Conservation (phyloP, 1,140 invertebrate species). For the Cheumatopsyche charites region DNA sequence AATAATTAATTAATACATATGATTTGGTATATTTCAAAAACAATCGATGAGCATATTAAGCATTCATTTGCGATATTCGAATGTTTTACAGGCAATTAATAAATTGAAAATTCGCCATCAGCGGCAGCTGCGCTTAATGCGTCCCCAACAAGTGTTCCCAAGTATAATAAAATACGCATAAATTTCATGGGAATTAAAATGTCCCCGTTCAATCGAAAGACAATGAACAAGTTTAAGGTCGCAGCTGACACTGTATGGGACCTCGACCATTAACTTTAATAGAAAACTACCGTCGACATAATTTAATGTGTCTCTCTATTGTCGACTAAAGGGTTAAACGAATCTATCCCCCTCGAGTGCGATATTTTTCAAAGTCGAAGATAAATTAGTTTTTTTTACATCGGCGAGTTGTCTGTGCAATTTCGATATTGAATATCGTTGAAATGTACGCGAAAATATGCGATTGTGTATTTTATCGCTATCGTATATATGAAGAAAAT, state of each 20-base stretch:
- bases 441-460: too few species aligned
- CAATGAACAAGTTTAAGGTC: slow-evolving; percentile 45
- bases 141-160: too few species aligned
- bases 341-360: not conserved
- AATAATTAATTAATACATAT: too few species aligned
- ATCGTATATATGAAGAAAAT: too few species aligned
- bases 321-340: slow-evolving; percentile 2
- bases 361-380: too few species aligned
- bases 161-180: not conserved
- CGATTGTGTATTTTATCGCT: too few species aligned
- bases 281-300: slow-evolving; percentile 11
- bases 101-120: not conserved
- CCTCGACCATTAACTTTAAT: slow-evolving; percentile 12
- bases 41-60: too few species aligned
- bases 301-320: slow-evolving; percentile 1
- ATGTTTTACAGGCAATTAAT: not conserved
- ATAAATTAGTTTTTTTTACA: too few species aligned
- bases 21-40: too few species aligned
- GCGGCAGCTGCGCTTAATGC: not conserved
- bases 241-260: slow-evolving; percentile 14
- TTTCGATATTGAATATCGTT: too few species aligned
- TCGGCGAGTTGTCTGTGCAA: too few species aligned
- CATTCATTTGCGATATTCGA: too few species aligned
- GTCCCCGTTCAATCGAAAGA: slow-evolving; percentile 40
- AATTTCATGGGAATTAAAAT: slow-evolving; percentile 42